Conservation (phyloP, 2,888 invertebrate species). For the Archips xylosteana region DNA sequence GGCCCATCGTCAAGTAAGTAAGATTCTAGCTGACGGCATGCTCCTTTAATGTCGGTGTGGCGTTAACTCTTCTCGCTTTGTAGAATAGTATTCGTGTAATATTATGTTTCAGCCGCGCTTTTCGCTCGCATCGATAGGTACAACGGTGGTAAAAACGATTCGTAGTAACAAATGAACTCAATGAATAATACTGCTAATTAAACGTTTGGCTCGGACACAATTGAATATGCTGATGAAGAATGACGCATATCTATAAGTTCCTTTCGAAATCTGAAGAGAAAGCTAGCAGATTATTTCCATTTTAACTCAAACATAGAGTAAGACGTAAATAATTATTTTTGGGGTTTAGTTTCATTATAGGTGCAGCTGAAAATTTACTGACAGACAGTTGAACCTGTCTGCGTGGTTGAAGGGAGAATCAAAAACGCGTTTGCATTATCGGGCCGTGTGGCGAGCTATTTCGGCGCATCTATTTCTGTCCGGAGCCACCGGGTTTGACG, state of each 20-base stretch:
- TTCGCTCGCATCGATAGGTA: slow-evolving; percentile 53
- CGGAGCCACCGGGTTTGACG: slow-evolving; percentile 84
- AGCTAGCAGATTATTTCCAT: not conserved
- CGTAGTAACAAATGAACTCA: slow-evolving; percentile 54
- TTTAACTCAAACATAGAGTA: not conserved
- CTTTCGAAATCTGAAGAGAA: not conserved
- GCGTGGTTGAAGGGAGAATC: slow-evolving; percentile 71
- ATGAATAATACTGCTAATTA: slow-evolving; percentile 65
- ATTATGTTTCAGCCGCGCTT: slow-evolving; percentile 67
- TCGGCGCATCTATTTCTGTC: slow-evolving; percentile 78
- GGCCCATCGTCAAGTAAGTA: slow-evolving; percentile 85
- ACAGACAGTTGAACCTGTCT: slow-evolving; percentile 46
- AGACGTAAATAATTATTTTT: not conserved
- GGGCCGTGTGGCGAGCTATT: slow-evolving; percentile 81
- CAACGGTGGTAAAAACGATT: slow-evolving; percentile 43
- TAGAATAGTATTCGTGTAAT: slow-evolving; percentile 65
- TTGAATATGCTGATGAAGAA: slow-evolving; percentile 48
- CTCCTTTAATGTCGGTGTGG: slow-evolving; percentile 72
- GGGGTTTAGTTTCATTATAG: slow-evolving; percentile 43
- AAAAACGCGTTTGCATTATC: slow-evolving; percentile 82
- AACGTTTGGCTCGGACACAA: slow-evolving; percentile 67
- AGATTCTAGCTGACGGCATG: slow-evolving; percentile 78
- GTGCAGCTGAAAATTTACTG: slow-evolving; percentile 42
- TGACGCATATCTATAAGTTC: not conserved
- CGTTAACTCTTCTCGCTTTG: slow-evolving; percentile 75